Base-by-base conservation (phyloP, 1,140 invertebrate genomes). In the Trachelipus rathkii region DNA sequence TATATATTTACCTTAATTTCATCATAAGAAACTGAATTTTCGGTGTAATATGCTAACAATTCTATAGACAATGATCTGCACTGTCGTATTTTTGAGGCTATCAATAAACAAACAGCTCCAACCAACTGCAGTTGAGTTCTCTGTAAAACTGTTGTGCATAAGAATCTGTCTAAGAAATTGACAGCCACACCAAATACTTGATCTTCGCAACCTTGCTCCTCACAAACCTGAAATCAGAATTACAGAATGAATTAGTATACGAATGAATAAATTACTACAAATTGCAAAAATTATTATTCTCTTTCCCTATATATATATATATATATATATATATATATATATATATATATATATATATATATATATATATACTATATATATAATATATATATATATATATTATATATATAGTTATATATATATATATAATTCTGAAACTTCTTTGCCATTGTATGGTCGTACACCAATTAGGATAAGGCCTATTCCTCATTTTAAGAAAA, bases 91-190 rank as follows among this genome's bases (percentile, higher is more conserved):
- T 98, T 98, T 15, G 95, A 96, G 1, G 94, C 92, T 70, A 98
- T 86, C 75, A 97, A 88, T 77, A 97, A 88, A 83, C 95, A 96
- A n/a, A 91, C 91, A 0, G 94, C 92, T 44, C 93, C 95, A 79
- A 97, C 86, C 23, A 96, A 88, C 87, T 98, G 95, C 46, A 98
- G 88, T 83, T 95, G 92, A 73, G 88, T 93, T 77, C 89, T 88
- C 81, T 93, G 90, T 19, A 90, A 89, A 67, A 83, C 78, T 83
- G 91, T 91, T 66, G 90, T 89, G 81, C 90, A 92, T 80, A 98
- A 86, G 87, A 96, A 96, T 83, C 95, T 89, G 86, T 98, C 95
- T 87, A 98, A 86, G 85, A 95, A 95, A 83, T 95, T 95, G 84
- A 96, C 91, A 24, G 95, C 92, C 82, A 97, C 86, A 7, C 92